phyloP scores from a whole-genome alignment of 2,797 vertebrate genomes.

The Peromyscus melanophrys region DNA sequence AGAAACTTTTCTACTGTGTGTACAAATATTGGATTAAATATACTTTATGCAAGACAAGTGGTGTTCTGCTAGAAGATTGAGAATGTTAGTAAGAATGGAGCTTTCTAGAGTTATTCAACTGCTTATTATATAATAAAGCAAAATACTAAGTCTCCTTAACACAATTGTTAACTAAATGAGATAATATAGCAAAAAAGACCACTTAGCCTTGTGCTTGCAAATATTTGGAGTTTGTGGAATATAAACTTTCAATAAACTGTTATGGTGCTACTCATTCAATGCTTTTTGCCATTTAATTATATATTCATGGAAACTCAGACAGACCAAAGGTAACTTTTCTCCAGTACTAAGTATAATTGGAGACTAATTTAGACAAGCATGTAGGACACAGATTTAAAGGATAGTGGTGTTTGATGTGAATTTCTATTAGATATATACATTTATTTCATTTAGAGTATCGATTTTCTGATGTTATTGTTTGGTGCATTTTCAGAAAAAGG shows the following conservation, averaged over 20 bases:
- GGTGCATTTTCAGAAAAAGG: constrained; percentile 20
- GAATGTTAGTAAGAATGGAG: not conserved
- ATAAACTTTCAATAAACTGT: not conserved
- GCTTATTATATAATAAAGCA: not conserved
- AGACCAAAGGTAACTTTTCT: not conserved
- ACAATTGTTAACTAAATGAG: not conserved
- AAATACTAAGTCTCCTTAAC: not conserved
- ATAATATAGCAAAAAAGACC: not conserved
- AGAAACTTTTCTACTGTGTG: not conserved
- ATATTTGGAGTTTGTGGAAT: not conserved
- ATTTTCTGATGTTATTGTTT: not conserved
- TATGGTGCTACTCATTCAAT: not conserved
- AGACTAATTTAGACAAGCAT: not conserved
- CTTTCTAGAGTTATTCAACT: not conserved
- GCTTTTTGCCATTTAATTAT: not conserved
- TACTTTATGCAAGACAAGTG: not conserved
- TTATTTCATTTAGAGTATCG: constrained; percentile 14
- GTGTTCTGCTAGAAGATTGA: not conserved
- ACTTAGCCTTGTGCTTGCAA: not conserved
- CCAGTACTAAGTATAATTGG: not conserved
- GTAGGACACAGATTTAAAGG: not conserved
- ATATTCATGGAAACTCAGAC: not conserved
- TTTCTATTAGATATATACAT: not conserved
- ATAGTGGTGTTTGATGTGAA: not conserved
- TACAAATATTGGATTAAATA: not conserved